phyloP scores from a whole-genome alignment of 2,888 invertebrate genomes.

The Amiota mariae region DNA sequence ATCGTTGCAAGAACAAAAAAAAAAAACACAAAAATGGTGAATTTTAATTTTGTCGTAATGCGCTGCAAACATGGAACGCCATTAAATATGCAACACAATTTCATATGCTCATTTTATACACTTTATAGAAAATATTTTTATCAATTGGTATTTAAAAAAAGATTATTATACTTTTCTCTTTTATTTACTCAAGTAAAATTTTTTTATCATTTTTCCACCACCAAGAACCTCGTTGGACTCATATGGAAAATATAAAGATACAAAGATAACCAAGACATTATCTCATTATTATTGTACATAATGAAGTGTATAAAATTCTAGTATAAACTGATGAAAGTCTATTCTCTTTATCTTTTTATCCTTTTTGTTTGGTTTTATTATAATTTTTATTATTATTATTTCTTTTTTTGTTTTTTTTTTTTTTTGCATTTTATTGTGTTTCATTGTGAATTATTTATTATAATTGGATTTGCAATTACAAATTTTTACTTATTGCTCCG shows the following conservation, averaged over 20 bases:
- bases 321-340: too few species aligned
- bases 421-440: neutral
- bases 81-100: conserved; percentile 26
- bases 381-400: too few species aligned
- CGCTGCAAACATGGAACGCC: conserved; percentile 31
- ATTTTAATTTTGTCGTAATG: conserved; percentile 10
- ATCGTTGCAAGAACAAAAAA: conserved; percentile 11
- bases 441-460: conserved; percentile 54
- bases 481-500: conserved; percentile 49
- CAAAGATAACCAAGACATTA: too few species aligned
- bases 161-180: too few species aligned
- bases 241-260: too few species aligned
- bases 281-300: too few species aligned
- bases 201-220: too few species aligned
- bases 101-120: neutral
- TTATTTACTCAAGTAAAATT: too few species aligned
- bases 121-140: neutral
- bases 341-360: too few species aligned
- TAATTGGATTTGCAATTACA: conserved; percentile 60
- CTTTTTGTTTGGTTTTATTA: too few species aligned
- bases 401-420: too few species aligned
- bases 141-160: neutral
- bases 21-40: conserved; percentile 24
- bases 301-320: neutral
- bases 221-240: too few species aligned